Conservation (phyloP, 1,140 invertebrate genomes). For the Drosophila leontia region DNA sequence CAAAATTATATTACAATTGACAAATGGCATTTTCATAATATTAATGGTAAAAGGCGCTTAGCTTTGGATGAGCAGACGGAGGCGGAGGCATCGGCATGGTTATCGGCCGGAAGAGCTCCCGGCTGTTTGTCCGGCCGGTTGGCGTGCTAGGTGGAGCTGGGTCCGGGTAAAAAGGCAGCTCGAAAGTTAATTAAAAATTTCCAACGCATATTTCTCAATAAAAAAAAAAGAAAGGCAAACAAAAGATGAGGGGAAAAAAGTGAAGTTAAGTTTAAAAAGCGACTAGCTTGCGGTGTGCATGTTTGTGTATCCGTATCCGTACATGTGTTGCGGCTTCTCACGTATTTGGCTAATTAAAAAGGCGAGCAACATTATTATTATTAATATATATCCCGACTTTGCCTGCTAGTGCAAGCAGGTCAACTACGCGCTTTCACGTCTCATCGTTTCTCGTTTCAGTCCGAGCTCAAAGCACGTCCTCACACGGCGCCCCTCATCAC, state of each 20-base stretch:
- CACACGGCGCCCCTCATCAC: conserved; percentile 14
- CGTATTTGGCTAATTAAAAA: conserved; percentile 54
- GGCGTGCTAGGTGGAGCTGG: conserved; percentile 5
- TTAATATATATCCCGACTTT: conserved; percentile 27
- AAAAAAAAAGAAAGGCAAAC: conserved; percentile 10
- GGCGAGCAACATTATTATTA: conserved; percentile 47
- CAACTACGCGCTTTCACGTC: conserved; percentile 23
- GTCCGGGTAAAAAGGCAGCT: conserved; percentile 17
- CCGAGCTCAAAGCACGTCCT: conserved; percentile 34
- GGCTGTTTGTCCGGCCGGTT: conserved; percentile 31
- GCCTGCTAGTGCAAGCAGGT: conserved; percentile 36
- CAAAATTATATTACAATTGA: conserved; percentile 39
- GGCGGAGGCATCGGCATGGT: conserved; percentile 2
- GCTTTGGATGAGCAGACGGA: conserved; percentile 6
- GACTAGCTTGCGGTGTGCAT: conserved; percentile 27
- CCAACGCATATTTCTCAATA: conserved; percentile 43
- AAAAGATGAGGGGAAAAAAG: conserved; percentile 21
- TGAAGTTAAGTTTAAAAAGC: conserved; percentile 37
- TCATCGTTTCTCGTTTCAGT: conserved; percentile 32
- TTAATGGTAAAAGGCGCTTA: conserved; percentile 16
- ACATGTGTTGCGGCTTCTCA: conserved; percentile 33
- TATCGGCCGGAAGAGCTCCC: conserved; percentile 29
- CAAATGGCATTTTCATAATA: conserved; percentile 44
- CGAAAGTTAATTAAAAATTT: conserved; percentile 53
- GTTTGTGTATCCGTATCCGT: conserved; percentile 24